Percentiles rank a stretch among this genome's conserved stretches.
phyloP scores from a whole-genome alignment of 2,888 invertebrate genomes.

The Andrena haemorrhoa region DNA sequence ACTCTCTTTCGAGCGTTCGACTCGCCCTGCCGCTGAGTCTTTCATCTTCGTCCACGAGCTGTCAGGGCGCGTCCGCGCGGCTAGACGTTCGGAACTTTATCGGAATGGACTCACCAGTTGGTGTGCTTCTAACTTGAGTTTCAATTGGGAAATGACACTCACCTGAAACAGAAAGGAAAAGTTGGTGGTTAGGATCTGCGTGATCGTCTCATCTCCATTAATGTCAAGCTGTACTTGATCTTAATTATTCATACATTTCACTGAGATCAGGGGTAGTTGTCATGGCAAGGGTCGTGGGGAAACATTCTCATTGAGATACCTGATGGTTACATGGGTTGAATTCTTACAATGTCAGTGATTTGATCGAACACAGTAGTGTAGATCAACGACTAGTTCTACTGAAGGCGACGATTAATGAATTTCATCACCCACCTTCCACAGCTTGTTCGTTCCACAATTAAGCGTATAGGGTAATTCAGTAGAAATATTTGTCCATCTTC shows the following conservation, averaged over 20 bases:
- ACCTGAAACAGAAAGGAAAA: conserved; percentile 67
- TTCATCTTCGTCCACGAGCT: conserved; percentile 66
- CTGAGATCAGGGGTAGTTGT: too few relatives aligned
- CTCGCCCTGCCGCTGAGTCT: conserved; percentile 58
- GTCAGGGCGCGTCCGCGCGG: conserved; percentile 48
- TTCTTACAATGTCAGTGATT: too few relatives aligned
- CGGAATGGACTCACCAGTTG: conserved; percentile 20
- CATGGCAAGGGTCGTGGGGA: neutral
- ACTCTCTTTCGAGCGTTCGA: conserved; percentile 63
- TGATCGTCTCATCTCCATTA: too few relatives aligned
- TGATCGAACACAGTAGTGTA: neutral
- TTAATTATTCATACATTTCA: too few relatives aligned
- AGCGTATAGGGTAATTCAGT: too few relatives aligned
- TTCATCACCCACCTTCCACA: too few relatives aligned
- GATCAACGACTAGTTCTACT: conserved; percentile 6
- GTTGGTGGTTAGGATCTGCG: conserved; percentile 8
- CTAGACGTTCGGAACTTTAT: conserved; percentile 51
- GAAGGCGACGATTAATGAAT: too few relatives aligned
- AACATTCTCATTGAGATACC: neutral
- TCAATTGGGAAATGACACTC: conserved; percentile 51
- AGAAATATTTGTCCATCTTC: neutral
- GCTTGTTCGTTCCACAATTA: too few relatives aligned
- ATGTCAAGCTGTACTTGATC: too few relatives aligned
- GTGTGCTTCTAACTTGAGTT: neutral
- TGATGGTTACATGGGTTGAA: too few relatives aligned